Evolutionary conservation across 2,888 invertebrate genomes (phyloP).

Genomic region (Steromphala cineraria): DNA sequence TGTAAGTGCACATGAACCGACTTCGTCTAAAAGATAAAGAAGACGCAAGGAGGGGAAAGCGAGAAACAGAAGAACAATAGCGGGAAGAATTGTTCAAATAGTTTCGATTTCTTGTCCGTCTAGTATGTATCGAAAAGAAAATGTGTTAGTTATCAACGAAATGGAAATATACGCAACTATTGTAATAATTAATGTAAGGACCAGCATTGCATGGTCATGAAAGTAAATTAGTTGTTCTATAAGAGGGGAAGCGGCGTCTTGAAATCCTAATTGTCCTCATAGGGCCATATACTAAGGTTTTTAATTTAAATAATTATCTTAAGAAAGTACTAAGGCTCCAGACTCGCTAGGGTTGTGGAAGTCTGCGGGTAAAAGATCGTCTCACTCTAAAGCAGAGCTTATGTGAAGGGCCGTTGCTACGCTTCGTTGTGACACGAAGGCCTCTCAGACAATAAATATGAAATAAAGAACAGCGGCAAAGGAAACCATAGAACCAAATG

Average conservation of each 20-base stretch:
- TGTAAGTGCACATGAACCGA: constrained; percentile 46
- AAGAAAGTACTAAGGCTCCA: constrained; percentile 35
- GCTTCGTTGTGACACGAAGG: constrained; percentile 46
- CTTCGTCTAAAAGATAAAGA: constrained; percentile 17
- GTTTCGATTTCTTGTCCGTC: constrained; percentile 28
- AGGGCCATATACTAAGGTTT: not conserved
- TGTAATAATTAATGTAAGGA: constrained; percentile 17
- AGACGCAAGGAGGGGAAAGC: constrained; percentile 23
- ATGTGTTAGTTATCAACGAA: constrained; percentile 12
- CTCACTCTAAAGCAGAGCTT: constrained; percentile 49
- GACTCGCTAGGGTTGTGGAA: constrained; percentile 38
- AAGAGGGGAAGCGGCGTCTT: constrained; percentile 16
- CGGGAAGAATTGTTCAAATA: constrained; percentile 23
- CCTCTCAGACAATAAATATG: constrained; percentile 56
- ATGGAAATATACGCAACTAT: constrained; percentile 17
- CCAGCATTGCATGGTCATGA: not conserved
- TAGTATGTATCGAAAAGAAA: constrained; percentile 2
- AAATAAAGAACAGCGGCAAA: constrained; percentile 48
- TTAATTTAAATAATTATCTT: not conserved
- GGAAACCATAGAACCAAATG: constrained; percentile 52
- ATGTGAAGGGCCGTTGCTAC: constrained; percentile 35
- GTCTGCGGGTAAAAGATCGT: constrained; percentile 43
- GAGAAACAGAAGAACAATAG: constrained; percentile 3
- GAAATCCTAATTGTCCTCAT: constrained; percentile 29
- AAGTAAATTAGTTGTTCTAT: constrained; percentile 6